Evolutionary conservation across 2,113 vertebrate species (phyloP).

Genomic region (Pterocles orientalis): DNA sequence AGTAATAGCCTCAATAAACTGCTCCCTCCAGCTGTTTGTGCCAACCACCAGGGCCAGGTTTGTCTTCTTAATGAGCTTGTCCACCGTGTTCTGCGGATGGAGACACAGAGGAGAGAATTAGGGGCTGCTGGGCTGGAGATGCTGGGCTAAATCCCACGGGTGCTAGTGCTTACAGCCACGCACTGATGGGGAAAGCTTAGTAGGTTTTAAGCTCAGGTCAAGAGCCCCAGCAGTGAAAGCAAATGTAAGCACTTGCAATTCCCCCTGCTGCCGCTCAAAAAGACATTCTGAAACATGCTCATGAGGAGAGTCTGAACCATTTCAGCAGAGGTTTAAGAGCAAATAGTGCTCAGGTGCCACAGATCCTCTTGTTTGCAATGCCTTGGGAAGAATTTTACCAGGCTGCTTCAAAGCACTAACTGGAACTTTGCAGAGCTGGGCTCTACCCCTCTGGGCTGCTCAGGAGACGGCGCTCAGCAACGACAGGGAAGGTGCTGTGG

Average conservation of each 20-base stretch:
- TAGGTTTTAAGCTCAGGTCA: constrained; percentile 30
- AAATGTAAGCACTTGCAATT: background rate
- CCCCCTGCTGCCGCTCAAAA: fast-evolving
- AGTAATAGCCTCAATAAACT: constrained; percentile 94
- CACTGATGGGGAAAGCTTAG: background rate
- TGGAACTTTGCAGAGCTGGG: background rate
- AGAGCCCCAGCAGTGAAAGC: background rate
- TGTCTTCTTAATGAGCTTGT: constrained; percentile 98
- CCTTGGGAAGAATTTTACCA: background rate
- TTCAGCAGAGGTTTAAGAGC: background rate
- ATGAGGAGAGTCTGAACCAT: background rate
- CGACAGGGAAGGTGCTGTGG: background rate
- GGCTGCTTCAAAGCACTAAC: background rate
- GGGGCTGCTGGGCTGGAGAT: background rate
- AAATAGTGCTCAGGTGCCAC: background rate
- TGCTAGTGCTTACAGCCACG: background rate
- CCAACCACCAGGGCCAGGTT: constrained; percentile 95
- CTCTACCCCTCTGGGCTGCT: background rate
- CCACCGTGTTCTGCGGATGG: constrained; percentile 88
- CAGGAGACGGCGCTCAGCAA: background rate
- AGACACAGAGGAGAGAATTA: constrained; percentile 4
- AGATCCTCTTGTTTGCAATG: background rate
- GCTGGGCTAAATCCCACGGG: background rate
- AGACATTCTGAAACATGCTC: background rate
- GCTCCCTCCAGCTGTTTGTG: constrained; percentile 97